phyloP scores from a whole-genome alignment of 2,797 vertebrate genomes.

The Trematomus bernacchii region DNA sequence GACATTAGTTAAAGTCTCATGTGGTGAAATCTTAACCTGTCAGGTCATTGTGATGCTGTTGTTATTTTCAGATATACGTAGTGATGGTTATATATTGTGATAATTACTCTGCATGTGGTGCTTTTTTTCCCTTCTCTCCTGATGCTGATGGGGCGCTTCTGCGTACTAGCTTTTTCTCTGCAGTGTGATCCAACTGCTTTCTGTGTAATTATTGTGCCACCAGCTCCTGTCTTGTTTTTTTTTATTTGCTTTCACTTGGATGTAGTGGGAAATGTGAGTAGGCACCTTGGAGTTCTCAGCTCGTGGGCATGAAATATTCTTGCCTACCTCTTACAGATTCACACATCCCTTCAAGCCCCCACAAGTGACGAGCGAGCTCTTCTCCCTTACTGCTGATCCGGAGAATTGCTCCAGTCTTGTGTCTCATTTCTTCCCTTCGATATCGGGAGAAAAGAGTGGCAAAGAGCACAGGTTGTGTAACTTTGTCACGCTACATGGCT shows the following conservation, averaged over 20 bases:
- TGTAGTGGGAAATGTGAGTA: slow-evolving; percentile 49
- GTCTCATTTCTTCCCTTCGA: slow-evolving; percentile 5
- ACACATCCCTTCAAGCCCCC: slow-evolving; percentile 52
- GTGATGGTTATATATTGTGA: background rate
- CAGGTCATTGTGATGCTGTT: background rate
- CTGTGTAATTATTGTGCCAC: slow-evolving; percentile 44
- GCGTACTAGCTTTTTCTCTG: slow-evolving; percentile 9
- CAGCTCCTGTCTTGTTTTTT: slow-evolving; percentile 18
- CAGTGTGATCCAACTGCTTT: slow-evolving; percentile 32
- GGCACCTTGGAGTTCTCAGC: slow-evolving; percentile 39
- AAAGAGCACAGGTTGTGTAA: background rate
- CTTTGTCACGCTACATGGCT: background rate
- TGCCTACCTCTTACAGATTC: slow-evolving; percentile 43
- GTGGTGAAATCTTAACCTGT: background rate
- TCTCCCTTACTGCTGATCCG: slow-evolving; percentile 19
- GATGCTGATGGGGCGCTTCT: background rate
- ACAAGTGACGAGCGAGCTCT: slow-evolving; percentile 41
- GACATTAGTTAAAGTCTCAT: no score
- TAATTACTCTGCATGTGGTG: slow-evolving; percentile 10
- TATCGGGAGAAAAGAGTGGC: slow-evolving; percentile 10
- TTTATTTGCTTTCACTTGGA: slow-evolving; percentile 25
- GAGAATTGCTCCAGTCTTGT: slow-evolving; percentile 8
- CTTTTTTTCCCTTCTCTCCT: background rate
- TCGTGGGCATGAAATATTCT: slow-evolving; percentile 38
- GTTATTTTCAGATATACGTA: no score